These are phyloP conservation scores for Seriola rivoliana DNA, from an alignment of 2,113 vertebrate species.

Conservation along the genomic window DNA sequence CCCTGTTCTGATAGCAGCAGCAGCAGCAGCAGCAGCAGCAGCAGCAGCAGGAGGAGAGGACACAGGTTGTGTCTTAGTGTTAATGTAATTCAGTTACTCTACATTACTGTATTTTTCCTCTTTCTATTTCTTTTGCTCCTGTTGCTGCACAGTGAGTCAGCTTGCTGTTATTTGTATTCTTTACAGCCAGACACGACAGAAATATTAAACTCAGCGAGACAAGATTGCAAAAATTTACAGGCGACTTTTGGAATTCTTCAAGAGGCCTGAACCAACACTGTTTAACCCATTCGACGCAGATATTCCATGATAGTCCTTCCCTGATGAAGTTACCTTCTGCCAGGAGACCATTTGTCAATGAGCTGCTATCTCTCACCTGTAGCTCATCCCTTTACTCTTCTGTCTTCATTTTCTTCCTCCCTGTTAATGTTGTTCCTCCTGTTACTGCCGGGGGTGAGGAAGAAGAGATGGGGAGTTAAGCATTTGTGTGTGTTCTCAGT, in stretches of 20 bases:
- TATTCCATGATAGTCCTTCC: conserved; percentile 12
- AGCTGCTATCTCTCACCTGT: conserved; percentile 63
- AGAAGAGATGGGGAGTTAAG: conserved; percentile 58
- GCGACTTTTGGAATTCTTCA: conserved; percentile 25
- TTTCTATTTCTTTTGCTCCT: conserved; percentile 4
- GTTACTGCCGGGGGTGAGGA: conserved; percentile 39
- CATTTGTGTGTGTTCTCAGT: conserved; percentile 70
- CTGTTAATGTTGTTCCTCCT: conserved; percentile 40
- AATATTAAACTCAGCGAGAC: conserved; percentile 45
- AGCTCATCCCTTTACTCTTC: conserved; percentile 41
- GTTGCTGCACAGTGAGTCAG: conserved; percentile 18
- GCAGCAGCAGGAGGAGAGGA: conserved; percentile 1
- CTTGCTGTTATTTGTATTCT: conserved; percentile 45
- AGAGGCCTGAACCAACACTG: conserved; percentile 20
- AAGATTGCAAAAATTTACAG: conserved; percentile 31
- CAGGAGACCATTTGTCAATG: conserved; percentile 56
- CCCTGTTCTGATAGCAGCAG: conserved; percentile 6
- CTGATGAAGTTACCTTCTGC: conserved; percentile 18
- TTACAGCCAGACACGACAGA: conserved; percentile 26
- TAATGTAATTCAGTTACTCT: conserved; percentile 13
- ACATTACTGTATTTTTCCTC: background rate
- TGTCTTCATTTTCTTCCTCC: conserved; percentile 35
- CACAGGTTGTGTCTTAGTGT: conserved; percentile 2
- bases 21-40: background rate
- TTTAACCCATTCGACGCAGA: background rate